Evolutionary conservation across 2,797 vertebrate species (phyloP).

Genomic region (Cyclura pinguis): DNA sequence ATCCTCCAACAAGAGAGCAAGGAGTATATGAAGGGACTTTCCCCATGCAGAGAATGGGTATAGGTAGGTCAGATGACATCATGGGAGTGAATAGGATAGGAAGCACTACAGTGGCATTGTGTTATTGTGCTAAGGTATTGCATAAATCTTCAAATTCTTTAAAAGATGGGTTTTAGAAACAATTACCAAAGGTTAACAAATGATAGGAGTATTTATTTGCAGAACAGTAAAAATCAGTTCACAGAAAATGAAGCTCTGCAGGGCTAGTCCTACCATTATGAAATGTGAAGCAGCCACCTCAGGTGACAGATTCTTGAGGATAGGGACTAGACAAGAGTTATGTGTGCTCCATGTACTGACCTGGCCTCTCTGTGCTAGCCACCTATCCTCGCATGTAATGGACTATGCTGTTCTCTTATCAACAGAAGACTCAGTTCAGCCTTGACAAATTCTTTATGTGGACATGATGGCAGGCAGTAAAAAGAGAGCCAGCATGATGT

Average conservation of each 20-base stretch:
- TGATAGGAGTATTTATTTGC: background rate
- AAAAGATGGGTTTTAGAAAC: background rate
- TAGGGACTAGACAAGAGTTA: background rate
- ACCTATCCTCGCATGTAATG: background rate
- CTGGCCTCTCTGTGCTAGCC: background rate
- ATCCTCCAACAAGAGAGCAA: background rate
- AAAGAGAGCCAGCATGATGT: too few species aligned
- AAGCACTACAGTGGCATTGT: too few species aligned
- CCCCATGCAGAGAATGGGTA: background rate
- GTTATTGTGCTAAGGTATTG: background rate
- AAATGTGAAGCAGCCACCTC: background rate
- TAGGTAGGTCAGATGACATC: too few species aligned
- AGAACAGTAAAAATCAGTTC: background rate
- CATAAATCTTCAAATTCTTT: background rate
- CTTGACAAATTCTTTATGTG: background rate
- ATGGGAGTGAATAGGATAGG: too few species aligned
- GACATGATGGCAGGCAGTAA: background rate
- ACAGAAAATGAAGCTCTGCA: background rate
- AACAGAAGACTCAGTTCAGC: background rate
- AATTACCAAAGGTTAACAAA: background rate
- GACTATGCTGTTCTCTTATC: background rate
- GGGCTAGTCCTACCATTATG: background rate
- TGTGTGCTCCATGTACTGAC: background rate
- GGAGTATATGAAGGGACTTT: background rate
- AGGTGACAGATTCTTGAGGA: background rate